phyloP scores from a whole-genome alignment of 2,113 vertebrate genomes.

The Lethenteron reissneri region DNA sequence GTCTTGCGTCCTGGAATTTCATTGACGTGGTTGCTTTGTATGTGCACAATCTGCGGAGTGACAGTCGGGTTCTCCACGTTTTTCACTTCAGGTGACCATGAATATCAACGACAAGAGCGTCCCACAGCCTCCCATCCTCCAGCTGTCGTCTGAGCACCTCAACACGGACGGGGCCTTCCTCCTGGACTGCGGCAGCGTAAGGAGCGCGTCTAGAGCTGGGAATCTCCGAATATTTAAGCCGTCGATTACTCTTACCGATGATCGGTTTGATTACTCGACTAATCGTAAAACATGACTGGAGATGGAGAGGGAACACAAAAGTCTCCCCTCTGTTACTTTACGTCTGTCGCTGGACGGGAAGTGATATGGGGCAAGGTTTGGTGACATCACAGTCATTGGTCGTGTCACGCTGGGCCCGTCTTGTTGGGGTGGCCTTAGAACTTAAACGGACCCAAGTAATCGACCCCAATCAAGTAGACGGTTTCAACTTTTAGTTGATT shows the following conservation, averaged over 20 bases:
- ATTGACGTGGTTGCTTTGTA: no score
- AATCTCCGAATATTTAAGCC: not conserved
- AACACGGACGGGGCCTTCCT: conserved; percentile 72
- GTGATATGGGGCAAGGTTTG: not conserved
- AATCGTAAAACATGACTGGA: not conserved
- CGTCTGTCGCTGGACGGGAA: not conserved
- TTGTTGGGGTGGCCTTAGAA: no score
- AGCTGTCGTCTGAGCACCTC: conserved; percentile 58
- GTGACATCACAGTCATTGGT: no score
- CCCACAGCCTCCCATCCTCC: conserved; percentile 64
- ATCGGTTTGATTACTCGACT: not conserved
- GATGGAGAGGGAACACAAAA: not conserved
- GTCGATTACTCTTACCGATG: not conserved
- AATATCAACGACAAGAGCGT: conserved; percentile 46
- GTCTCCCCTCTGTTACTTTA: not conserved
- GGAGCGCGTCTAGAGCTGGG: conserved; percentile 12
- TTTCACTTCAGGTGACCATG: no score
- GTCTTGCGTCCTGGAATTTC: no score
- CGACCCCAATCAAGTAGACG: no score
- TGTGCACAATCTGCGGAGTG: no score
- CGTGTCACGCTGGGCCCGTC: no score
- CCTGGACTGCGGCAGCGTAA: conserved; percentile 75
- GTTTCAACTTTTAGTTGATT: no score
- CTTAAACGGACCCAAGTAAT: no score
- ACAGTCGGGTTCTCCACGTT: no score